A percentile compares a stretch with the other conserved stretches of the same genome.
These are phyloP conservation scores for Acholoe squamosa DNA, from an alignment of 2,888 invertebrate genomes.

Conservation along the genomic window DNA sequence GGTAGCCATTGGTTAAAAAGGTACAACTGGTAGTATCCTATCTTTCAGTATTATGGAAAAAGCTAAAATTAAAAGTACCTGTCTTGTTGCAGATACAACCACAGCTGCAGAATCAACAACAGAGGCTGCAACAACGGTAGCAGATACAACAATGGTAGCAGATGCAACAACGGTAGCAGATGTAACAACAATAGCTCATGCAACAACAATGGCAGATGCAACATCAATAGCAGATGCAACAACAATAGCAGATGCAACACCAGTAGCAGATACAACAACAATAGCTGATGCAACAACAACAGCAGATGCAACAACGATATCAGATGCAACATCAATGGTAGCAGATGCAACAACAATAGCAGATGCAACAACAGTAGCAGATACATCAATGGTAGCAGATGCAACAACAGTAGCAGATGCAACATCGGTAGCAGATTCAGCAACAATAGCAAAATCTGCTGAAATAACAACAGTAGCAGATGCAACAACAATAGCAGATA, in stretches of 20 bases:
- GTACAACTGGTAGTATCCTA: too few species aligned
- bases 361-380: neutral
- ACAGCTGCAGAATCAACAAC: neutral
- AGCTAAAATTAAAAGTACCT: too few species aligned
- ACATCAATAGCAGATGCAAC: neutral
- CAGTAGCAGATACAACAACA: neutral
- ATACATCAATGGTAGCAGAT: neutral
- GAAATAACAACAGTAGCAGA: neutral
- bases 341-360: neutral
- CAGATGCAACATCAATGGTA: neutral
- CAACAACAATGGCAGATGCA: neutral
- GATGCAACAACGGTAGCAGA: neutral
- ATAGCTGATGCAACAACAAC: neutral
- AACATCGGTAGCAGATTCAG: neutral
- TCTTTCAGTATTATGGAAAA: too few species aligned
- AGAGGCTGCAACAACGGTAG: neutral
- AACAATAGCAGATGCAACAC: neutral
- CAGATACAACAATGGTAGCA: neutral
- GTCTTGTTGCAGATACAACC: too few species aligned
- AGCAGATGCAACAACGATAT: neutral
- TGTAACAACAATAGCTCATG: neutral
- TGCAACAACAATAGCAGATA: neutral
- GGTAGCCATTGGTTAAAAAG: too few species aligned
- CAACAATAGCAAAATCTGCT: neutral
- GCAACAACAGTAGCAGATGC: neutral